Evolutionary conservation across 2,888 invertebrate species (phyloP).

Genomic region (Serrognathus titanus): DNA sequence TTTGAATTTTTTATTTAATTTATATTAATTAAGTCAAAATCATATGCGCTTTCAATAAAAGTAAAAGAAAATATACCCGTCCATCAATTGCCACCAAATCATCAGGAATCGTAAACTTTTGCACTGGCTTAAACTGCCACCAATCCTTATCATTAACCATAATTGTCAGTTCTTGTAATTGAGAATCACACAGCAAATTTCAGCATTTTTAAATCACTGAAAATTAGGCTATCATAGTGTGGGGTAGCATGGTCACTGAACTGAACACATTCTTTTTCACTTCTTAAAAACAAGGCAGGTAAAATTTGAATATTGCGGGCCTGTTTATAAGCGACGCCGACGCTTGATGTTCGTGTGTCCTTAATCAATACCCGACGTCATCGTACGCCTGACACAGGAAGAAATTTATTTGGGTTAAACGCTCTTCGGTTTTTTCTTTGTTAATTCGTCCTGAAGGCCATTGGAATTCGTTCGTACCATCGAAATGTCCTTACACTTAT

Average conservation of each 20-base stretch:
- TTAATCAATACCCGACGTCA: conserved; percentile 20
- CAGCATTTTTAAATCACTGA: too few species aligned
- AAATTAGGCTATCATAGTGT: too few species aligned
- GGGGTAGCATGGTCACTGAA: too few species aligned
- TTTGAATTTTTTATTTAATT: too few species aligned
- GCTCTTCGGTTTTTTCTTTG: too few species aligned
- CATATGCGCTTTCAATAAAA: too few species aligned
- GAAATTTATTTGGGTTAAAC: background rate
- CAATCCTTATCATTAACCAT: conserved; percentile 43
- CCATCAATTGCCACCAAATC: conserved; percentile 59
- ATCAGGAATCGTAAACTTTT: conserved; percentile 53
- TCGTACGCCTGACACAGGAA: conserved; percentile 21
- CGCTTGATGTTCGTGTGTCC: background rate
- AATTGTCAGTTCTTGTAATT: background rate
- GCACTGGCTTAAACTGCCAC: conserved; percentile 54
- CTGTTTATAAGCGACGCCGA: background rate
- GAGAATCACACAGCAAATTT: too few species aligned
- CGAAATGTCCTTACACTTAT: too few species aligned
- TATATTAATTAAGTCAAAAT: too few species aligned
- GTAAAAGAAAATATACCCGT: conserved; percentile 48
- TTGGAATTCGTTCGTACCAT: too few species aligned
- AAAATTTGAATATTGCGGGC: conserved; percentile 22
- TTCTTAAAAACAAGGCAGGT: conserved; percentile 5
- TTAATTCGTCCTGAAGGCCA: too few species aligned
- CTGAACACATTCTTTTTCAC: too few species aligned